Base-by-base conservation (phyloP, 92 coral and sea anemone genomes). In the Porites rus region DNA sequence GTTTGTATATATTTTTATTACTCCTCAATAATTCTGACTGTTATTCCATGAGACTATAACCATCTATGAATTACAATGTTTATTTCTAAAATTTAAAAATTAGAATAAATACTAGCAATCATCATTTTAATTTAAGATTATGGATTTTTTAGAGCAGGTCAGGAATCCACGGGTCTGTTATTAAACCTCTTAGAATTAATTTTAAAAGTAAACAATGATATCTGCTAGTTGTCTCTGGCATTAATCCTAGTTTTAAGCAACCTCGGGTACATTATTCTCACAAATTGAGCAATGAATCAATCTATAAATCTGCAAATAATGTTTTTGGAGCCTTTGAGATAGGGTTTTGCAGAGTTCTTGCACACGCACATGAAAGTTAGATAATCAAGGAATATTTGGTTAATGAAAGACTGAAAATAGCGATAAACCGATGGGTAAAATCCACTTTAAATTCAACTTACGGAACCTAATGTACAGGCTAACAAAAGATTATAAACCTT, bases 281-380 rank as follows among this genome's bases (percentile, higher is more conserved):
- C 75, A 70, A 53, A 28, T 70, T 18, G 9, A 43, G 59, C 76
- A 28, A 72, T 53, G 59, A 50, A 70, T 13, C 1, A 28, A 12
- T 11, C 58, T 53, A 7, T 53, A 70, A 70, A 70, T 3, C 75
- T 28, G 75, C 75, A 70, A 20, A 70, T n/a, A n/a, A n/a, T 70
- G 28, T 25, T 25, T 25, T 25, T 25, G 28, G 28, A 25, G 28
- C 28, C 28, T 25, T 25, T 25, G 28, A 25, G 28, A 25, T 25
- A 25, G 28, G 28, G 28, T 25, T 25, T 25, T 25, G 75, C 75
- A 17, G 53, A 28, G 52, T 21, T 70, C 16, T 70, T 70, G 38
- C 12, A 10, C n/a, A 8, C 52, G n/a, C 12, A 7, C 12, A 53
- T 53, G 58, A 53, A 53, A 53, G 50, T 12, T 17, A 64, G 22